Conservation (phyloP, 2,888 invertebrate genomes). For the Platycheirus rosarum region DNA sequence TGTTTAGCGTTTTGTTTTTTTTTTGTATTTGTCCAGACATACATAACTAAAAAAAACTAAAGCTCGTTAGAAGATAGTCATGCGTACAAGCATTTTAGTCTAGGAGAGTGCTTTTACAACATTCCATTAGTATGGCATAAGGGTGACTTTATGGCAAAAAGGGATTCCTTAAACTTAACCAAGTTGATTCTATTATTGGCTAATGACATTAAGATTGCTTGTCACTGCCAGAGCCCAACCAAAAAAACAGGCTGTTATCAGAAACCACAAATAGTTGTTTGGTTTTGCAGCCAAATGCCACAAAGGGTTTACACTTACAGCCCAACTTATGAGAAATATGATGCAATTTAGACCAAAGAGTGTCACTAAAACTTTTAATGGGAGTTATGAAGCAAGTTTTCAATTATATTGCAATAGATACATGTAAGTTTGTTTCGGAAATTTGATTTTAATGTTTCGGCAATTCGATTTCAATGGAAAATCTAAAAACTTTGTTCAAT, state of each 20-base stretch:
- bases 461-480: no score
- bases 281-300: not conserved
- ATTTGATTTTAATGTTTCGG: no score
- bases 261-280: constrained; percentile 18
- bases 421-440: no score
- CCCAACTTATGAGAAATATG: not conserved
- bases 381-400: no score
- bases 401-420: no score
- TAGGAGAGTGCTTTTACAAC: constrained; percentile 21
- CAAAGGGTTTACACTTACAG: not conserved
- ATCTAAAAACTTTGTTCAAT: no score
- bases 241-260: constrained; percentile 30
- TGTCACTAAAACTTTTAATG: not conserved
- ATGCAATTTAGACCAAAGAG: not conserved
- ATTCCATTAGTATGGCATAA: no score
- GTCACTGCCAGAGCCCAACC: constrained; percentile 30
- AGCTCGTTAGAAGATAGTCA: not conserved
- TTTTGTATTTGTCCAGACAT: not conserved
- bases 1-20: no score
- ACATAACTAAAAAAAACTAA: not conserved
- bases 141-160: no score
- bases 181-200: constrained; percentile 65
- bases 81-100: not conserved
- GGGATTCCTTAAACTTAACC: constrained; percentile 36
- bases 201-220: constrained; percentile 67